phyloP scores from a whole-genome alignment of 2,888 invertebrate genomes.

The Eristalis intricaria region DNA sequence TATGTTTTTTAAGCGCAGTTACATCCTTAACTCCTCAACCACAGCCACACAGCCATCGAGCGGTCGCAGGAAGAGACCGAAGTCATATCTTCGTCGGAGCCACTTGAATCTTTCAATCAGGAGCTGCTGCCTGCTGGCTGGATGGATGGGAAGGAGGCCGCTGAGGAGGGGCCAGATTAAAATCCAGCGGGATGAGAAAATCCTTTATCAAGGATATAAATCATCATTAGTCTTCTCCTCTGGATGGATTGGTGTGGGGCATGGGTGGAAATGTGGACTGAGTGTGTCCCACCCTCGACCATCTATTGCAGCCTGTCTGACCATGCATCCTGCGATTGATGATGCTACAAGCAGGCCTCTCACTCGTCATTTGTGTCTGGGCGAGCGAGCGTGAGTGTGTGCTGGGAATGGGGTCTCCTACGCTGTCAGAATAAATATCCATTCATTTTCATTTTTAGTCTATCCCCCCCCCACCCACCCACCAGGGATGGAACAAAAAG shows the following conservation, averaged over 20 bases:
- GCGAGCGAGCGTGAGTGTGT: neutral
- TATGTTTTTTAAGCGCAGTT: slow-evolving; percentile 49
- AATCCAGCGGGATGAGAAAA: slow-evolving; percentile 13
- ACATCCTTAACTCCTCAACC: slow-evolving; percentile 49
- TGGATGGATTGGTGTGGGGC: neutral
- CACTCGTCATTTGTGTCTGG: neutral
- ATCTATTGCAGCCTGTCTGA: slow-evolving; percentile 47
- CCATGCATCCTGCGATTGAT: slow-evolving; percentile 63
- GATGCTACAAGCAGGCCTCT: slow-evolving; percentile 45
- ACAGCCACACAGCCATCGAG: neutral
- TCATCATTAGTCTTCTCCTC: slow-evolving; percentile 41
- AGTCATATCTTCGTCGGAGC: neutral
- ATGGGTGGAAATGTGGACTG: neutral
- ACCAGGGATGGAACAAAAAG: slow-evolving; percentile 26
- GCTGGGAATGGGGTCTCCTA: slow-evolving; percentile 9
- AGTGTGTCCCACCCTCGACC: neutral
- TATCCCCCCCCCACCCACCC: neutral
- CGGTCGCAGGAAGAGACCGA: neutral
- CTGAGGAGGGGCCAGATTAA: slow-evolving; percentile 24
- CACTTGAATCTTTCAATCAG: slow-evolving; percentile 4
- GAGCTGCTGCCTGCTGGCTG: neutral
- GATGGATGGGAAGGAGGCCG: too few species aligned
- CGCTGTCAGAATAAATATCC: slow-evolving; percentile 58
- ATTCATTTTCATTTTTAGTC: slow-evolving; percentile 55
- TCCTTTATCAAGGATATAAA: slow-evolving; percentile 32